Conservation (phyloP, 2,888 invertebrate species). For the Molanna angustata region DNA sequence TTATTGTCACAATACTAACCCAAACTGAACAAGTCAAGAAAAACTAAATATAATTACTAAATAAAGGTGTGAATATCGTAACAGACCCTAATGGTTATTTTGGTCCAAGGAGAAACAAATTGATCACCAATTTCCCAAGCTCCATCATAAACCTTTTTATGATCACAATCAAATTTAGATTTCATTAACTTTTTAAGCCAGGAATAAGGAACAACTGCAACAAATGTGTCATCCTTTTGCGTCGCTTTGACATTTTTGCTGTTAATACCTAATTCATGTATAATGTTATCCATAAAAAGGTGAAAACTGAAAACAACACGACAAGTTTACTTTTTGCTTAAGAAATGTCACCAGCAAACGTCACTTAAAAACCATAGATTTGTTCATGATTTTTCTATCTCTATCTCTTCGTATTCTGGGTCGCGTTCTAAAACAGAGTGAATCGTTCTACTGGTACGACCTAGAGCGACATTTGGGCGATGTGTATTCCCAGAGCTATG, state of each 20-base stretch:
- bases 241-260: conserved; percentile 62
- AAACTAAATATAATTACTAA: no score
- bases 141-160: conserved; percentile 48
- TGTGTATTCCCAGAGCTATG: no score
- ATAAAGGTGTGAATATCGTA: no score
- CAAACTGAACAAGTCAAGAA: no score
- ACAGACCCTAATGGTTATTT: conserved; percentile 55
- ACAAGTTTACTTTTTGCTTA: conserved; percentile 10
- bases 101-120: conserved; percentile 55
- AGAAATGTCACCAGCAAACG: conserved; percentile 21
- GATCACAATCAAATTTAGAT: conserved; percentile 44
- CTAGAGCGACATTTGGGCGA: no score
- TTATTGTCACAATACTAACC: no score
- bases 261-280: conserved; percentile 69
- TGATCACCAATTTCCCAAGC: conserved; percentile 52
- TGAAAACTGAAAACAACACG: background rate
- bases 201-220: conserved; percentile 62
- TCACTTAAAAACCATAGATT: no score
- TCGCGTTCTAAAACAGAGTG: no score
- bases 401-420: no score
- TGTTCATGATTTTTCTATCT: no score
- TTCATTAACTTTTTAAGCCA: conserved; percentile 66
- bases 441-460: no score
- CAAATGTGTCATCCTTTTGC: conserved; percentile 56
- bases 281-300: conserved; percentile 63